phyloP scores from a whole-genome alignment of 2,113 vertebrate species.

The pig (Sus scrofa) region T2T-Sscrofa CM000824.6:68822001-68822500 shows the following conservation, averaged over 20 bases:
- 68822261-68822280: background rate
- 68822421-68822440: background rate
- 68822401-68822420: background rate
- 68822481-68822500: background rate
- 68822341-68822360: background rate
- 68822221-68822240: background rate
- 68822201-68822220: background rate
- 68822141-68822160: background rate
- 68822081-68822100: background rate
- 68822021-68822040: background rate
- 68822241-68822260: background rate
- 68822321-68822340: background rate
- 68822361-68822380: background rate
- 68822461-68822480: too few relatives aligned
- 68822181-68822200: background rate
- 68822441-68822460: too few relatives aligned
- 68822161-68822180: background rate
- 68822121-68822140: background rate
- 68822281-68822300: background rate
- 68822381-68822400: background rate
- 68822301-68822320: background rate
- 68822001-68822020: background rate
- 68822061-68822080: background rate
- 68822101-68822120: background rate
- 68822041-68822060: background rate